These are phyloP conservation scores for Trichonephila clavipes DNA, from an alignment of 1,140 invertebrate species.

Conservation along the genomic window DNA sequence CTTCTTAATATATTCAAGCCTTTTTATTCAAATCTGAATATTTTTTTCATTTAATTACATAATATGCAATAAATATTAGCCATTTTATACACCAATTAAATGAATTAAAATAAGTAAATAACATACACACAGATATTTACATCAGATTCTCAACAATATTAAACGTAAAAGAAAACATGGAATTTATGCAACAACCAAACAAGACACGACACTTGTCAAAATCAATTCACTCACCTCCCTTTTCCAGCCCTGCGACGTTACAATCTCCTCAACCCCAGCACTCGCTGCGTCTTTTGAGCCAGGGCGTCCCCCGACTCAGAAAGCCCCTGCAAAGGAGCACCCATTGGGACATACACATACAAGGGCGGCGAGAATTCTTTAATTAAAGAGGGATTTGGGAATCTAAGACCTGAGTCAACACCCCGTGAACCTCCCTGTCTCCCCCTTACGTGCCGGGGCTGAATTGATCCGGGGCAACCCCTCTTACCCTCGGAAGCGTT, in stretches of 20 bases:
- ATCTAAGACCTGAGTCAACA: constrained; percentile 66
- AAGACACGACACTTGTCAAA: not conserved
- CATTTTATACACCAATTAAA: too few species aligned
- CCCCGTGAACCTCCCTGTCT: constrained; percentile 34
- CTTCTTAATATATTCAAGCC: too few species aligned
- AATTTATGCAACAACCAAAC: not conserved
- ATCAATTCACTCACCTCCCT: not conserved
- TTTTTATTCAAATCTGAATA: too few species aligned
- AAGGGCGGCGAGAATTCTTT: constrained; percentile 50
- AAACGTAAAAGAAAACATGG: not conserved
- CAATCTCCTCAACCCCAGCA: not conserved
- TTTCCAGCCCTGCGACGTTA: too few species aligned
- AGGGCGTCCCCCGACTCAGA: not conserved
- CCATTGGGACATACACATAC: constrained; percentile 35
- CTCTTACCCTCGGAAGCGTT: not conserved
- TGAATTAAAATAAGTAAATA: too few species aligned
- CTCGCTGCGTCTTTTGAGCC: not conserved
- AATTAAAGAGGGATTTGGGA: constrained; percentile 68
- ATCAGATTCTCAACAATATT: not conserved
- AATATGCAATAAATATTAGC: too few species aligned
- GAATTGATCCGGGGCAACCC: constrained; percentile 40
- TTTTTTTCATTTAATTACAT: too few species aligned
- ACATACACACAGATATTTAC: too few species aligned
- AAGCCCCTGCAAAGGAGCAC: not conserved
- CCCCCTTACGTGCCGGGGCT: not conserved